A percentile compares a stretch with the other conserved stretches of the same genome.
Evolutionary conservation across 1,140 invertebrate species (phyloP).

Genomic region (Trachymyrmex septentrionalis): DNA sequence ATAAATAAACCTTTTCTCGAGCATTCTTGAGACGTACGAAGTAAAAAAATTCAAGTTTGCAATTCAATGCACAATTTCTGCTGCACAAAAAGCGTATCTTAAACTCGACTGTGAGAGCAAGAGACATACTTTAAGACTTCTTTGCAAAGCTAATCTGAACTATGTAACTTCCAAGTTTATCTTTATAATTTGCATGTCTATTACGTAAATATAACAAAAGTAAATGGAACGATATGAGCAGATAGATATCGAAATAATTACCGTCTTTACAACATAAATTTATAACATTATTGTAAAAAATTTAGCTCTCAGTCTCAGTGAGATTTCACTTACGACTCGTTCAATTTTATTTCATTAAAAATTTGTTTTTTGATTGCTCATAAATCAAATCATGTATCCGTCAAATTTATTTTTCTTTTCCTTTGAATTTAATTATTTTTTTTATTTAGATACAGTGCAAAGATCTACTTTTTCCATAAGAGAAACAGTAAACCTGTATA

Average conservation of each 20-base stretch:
- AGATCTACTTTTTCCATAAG: not conserved
- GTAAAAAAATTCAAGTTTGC: conserved; percentile 1
- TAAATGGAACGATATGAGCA: not conserved
- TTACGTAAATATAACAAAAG: not conserved
- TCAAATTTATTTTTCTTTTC: not conserved
- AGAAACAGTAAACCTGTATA: not conserved
- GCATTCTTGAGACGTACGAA: not conserved
- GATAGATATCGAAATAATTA: not conserved
- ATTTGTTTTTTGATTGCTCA: not conserved
- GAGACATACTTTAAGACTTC: conserved; percentile 25
- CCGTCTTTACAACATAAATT: not conserved
- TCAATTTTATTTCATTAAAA: not conserved
- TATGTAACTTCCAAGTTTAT: conserved; percentile 23
- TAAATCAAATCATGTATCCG: not conserved
- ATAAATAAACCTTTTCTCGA: not conserved
- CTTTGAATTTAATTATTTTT: not conserved
- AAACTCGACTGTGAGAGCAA: not conserved
- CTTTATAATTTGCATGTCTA: not conserved
- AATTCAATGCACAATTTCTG: not conserved
- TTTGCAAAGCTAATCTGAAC: conserved; percentile 33
- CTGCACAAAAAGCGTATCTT: not conserved
- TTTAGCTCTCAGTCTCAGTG: not conserved
- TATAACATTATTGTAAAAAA: not conserved
- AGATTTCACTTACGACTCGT: too few species aligned
- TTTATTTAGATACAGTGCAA: not conserved